Evolutionary conservation across 2,888 invertebrate species (phyloP), one percentile per base, ranked within the genome.

Genomic region (Calephelis perditalis): DNA sequence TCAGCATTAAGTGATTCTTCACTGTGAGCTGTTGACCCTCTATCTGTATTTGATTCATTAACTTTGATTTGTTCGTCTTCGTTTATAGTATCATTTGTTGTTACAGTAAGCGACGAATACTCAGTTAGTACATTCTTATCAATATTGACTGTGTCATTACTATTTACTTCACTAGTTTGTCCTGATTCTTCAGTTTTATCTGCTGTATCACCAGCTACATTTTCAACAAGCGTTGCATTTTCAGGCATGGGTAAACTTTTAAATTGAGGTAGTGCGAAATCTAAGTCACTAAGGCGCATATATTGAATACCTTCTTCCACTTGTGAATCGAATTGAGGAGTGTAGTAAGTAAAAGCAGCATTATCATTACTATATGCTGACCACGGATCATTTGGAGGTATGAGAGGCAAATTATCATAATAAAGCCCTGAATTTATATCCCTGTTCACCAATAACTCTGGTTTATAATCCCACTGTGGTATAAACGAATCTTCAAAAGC

Each of bases 401-500:
- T 77, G 60, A 87, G 71, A 59, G 89, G 87, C 63, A 86, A 64
- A 49, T 82, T 84, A 67, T 86, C 86, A 67, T 83, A 88, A 68
- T 82, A 89, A 26, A 86, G 66, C 35, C 81, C 83, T 26, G 80
- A 72, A 69, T 82, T 82, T 56, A 77, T 72, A 62, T 81, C 78
- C 64, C 75, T 77, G 63, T 81, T 77, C 15, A 75, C 68, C 57
- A 84, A 67, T 68, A 78, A 74, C 67, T 86, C 84, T 45, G 86
- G 82, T 70, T 84, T 86, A 65, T 83, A 88, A 59, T 86, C 81
- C 86, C 88, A 91, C 7, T 82, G 73, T 45, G 91, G 89, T 61
- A 90, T 87, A 73, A 88, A 91, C 7, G 89, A 84, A 76, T 91
- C 90, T 78, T 91, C 91, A 70, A 91, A 89, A n/a, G 89, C 87